Percentiles rank a stretch among this genome's conserved stretches.
These are phyloP conservation scores for Phrynocephalus guinanensis DNA, from an alignment of 2,797 vertebrate genomes.

Conservation along the genomic window DNA sequence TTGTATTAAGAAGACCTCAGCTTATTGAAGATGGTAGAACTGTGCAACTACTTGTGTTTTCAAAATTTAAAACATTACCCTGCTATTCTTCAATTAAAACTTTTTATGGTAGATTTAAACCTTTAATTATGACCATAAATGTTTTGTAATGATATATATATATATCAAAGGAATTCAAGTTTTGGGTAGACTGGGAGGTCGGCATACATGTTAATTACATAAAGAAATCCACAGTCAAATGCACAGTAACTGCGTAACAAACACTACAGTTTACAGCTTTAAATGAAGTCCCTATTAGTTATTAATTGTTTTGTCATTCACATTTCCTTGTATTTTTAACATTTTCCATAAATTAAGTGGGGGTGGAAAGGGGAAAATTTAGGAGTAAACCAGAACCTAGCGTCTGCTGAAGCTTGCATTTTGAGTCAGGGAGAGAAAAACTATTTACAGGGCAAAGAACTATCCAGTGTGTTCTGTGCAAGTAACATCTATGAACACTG, in stretches of 20 bases:
- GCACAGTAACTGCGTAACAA: not conserved
- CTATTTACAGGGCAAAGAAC: conserved; percentile 64
- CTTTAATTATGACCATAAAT: not conserved
- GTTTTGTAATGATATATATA: not conserved
- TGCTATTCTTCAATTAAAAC: not conserved
- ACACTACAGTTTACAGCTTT: not conserved
- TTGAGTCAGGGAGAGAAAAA: conserved; percentile 66
- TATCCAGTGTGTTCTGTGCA: conserved; percentile 64
- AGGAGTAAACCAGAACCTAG: conserved; percentile 58
- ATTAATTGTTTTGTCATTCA: conserved; percentile 1
- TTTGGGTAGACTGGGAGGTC: not conserved
- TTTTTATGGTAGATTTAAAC: not conserved
- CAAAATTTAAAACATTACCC: not conserved
- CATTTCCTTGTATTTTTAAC: not conserved
- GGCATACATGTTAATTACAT: no score
- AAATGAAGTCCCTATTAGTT: conserved; percentile 33
- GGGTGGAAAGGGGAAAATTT: not conserved
- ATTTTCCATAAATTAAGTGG: not conserved
- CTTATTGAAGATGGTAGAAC: not conserved
- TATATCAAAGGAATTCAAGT: not conserved
- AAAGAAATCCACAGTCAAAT: not conserved
- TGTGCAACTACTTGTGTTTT: no score
- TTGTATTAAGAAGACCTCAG: not conserved
- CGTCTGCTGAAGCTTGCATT: conserved; percentile 69
- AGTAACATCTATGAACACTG: conserved; percentile 53